Evolutionary conservation across 2,113 vertebrate genomes (phyloP), one percentile per base, ranked within the genome.

Genomic region (Heterocephalus glaber): DNA sequence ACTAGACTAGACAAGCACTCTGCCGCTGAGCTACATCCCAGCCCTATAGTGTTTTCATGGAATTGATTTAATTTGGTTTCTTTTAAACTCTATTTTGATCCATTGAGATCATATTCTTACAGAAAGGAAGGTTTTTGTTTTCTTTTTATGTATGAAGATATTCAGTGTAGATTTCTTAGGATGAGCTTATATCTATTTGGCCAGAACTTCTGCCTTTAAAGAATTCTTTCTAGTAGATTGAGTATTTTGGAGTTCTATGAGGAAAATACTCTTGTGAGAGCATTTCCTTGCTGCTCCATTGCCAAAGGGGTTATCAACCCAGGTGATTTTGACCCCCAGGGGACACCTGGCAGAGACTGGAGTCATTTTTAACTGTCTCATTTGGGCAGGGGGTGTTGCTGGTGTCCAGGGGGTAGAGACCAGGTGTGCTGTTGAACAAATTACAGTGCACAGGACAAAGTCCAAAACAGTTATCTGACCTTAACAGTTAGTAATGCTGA

Each of bases 221-320:
- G 66, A 92, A 79, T 60, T 81, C 61, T 90, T 96, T 38, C 65
- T 44, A 22, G 65, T n/a, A 89, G 63, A 94, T 22, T 26, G 85
- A 11, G 1, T 79, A 87, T 90, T 88, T 95, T 89, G 56, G 95
- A 63, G 14, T 85, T 96, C 80, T 80, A 0, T 47, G 74, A 90
- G 41, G 49, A 82, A 88, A 91, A 72, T 92, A 93, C 52, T 17
- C 86, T 66, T 63, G 41, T 56, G 81, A 88, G 63, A 66, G 16
- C 19, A 58, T 84, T 92, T 92, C 60, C 24, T 90, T 88, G 60
- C 7, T 68, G 80, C 20, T 80, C 28, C 16, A 20, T 63, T 74
- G 47, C 38, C 60, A 82, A 41, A 93, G 54, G 49, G 41, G 33
- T 82, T 93, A 30, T 60, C 47, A 85, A 9, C 60, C 22, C 17